A percentile compares a stretch with the other conserved stretches of the same genome.
Evolutionary conservation across 2,888 invertebrate genomes (phyloP).

Genomic region (Platynereis dumerilii): DNA sequence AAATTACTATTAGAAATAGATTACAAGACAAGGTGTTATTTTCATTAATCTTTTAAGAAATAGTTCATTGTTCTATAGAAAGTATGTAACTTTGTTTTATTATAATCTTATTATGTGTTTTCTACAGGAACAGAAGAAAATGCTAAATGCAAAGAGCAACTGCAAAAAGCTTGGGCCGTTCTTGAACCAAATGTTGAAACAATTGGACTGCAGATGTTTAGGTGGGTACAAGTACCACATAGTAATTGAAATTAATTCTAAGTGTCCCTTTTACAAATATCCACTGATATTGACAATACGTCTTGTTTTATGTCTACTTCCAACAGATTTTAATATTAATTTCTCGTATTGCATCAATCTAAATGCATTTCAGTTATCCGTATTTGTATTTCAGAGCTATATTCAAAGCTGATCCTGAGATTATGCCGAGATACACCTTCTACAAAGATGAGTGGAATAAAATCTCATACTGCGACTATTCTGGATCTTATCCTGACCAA

Average conservation of each 20-base stretch:
- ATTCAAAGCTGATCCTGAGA: conserved; percentile 56
- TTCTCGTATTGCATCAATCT: too few species aligned
- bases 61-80: too few species aligned
- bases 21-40: too few species aligned
- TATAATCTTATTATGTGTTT: too few species aligned
- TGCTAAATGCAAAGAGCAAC: conserved; percentile 47
- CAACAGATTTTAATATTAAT: too few species aligned
- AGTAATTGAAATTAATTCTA: background rate
- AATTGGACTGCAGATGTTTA: conserved; percentile 55
- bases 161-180: conserved; percentile 56
- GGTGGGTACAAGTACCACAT: conserved; percentile 44
- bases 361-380: too few species aligned
- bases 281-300: background rate
- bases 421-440: conserved; percentile 60
- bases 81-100: too few species aligned
- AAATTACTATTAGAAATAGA: background rate
- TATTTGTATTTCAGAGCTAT: conserved; percentile 45
- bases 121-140: conserved; percentile 55
- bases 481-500: conserved; percentile 59
- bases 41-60: too few species aligned
- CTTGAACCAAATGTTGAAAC: conserved; percentile 56
- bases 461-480: conserved; percentile 61
- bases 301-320: too few species aligned
- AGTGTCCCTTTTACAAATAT: background rate
- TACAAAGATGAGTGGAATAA: conserved; percentile 63